A percentile compares a stretch with the other conserved stretches of the same genome.
phyloP scores from a whole-genome alignment of 2,888 invertebrate genomes.

The Augiades crinisus region DNA sequence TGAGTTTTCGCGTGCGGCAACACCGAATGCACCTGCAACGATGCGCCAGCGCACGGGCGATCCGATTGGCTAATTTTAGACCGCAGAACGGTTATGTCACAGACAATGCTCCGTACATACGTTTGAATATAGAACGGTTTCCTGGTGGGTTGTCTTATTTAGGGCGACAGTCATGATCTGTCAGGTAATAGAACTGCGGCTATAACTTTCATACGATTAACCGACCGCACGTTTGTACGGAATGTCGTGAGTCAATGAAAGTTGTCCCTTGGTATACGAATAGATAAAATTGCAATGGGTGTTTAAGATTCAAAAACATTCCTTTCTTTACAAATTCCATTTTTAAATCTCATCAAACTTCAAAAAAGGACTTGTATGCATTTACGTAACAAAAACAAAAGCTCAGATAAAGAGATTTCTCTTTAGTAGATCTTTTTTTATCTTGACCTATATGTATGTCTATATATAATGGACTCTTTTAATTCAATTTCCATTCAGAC shows the following conservation, averaged over 20 bases:
- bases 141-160: constrained; percentile 23
- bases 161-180: constrained; percentile 23
- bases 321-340: too few relatives aligned
- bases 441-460: too few relatives aligned
- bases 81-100: constrained; percentile 65
- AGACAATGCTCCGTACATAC: constrained; percentile 35
- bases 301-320: too few relatives aligned
- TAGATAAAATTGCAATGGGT: too few relatives aligned
- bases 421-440: too few relatives aligned
- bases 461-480: too few relatives aligned
- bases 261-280: constrained; percentile 1
- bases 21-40: constrained; percentile 65
- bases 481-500: too few relatives aligned
- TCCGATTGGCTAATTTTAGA: constrained; percentile 68
- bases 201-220: constrained; percentile 14
- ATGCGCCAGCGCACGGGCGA: constrained; percentile 64
- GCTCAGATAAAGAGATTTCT: too few relatives aligned
- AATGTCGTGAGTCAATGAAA: constrained; percentile 21
- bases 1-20: constrained; percentile 52
- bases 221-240: constrained; percentile 13
- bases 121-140: constrained; percentile 26
- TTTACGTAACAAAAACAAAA: too few relatives aligned
- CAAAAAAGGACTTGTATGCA: too few relatives aligned
- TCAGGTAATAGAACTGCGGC: constrained; percentile 19
- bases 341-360: neutral